Evolutionary conservation across 2,888 invertebrate genomes (phyloP).

Genomic region (Subacronicta megacephala): DNA sequence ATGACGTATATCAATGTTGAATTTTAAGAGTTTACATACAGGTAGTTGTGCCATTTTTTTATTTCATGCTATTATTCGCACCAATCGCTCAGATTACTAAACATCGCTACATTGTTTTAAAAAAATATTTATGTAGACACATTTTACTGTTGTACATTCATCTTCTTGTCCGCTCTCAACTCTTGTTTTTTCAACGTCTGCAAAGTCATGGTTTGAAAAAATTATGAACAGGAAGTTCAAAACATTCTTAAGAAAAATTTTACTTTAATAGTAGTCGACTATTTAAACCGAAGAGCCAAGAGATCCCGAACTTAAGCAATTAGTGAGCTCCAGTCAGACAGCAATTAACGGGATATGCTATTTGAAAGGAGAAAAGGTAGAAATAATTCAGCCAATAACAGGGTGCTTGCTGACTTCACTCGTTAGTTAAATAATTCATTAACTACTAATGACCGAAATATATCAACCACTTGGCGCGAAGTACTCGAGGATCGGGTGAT

Average conservation of each 20-base stretch:
- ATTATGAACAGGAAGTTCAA: slow-evolving; percentile 81
- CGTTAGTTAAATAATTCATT: slow-evolving; percentile 86
- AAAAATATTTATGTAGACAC: no score
- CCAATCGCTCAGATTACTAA: no score
- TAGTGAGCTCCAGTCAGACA: slow-evolving; percentile 87
- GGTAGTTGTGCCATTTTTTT: no score
- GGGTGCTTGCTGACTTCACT: slow-evolving; percentile 72
- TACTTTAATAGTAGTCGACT: slow-evolving; percentile 84
- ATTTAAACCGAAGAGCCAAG: slow-evolving; percentile 82
- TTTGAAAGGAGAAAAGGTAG: slow-evolving; percentile 86
- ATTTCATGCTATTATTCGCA: no score
- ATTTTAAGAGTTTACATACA: no score
- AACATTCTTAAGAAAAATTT: slow-evolving; percentile 82
- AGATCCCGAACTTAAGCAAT: slow-evolving; percentile 89
- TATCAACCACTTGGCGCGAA: slow-evolving; percentile 65
- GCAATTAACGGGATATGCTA: slow-evolving; percentile 88
- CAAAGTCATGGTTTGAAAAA: slow-evolving; percentile 63
- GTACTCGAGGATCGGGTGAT: slow-evolving; percentile 47
- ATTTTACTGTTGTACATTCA: slow-evolving; percentile 1
- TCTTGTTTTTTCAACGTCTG: slow-evolving; percentile 58
- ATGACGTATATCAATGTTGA: not conserved
- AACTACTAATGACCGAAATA: slow-evolving; percentile 83
- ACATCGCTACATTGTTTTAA: no score
- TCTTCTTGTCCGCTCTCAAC: slow-evolving; percentile 31
- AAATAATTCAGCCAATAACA: slow-evolving; percentile 87